Conservation (phyloP, 2,797 vertebrate genomes). For the Cyclura pinguis region DNA sequence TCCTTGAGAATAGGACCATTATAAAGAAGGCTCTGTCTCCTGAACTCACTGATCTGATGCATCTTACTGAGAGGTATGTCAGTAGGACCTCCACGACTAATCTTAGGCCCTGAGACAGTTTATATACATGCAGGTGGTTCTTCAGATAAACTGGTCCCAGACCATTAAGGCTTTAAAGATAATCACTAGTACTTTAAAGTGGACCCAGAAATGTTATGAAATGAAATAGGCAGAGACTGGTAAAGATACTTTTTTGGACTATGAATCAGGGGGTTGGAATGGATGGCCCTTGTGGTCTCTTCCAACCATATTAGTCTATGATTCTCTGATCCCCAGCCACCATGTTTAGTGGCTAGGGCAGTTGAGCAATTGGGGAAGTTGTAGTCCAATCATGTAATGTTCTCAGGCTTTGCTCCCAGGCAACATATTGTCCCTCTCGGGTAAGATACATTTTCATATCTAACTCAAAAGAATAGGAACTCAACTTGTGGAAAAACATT, state of each 20-base stretch:
- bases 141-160: not conserved
- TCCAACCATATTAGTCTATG: no score
- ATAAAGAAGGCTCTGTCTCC: not conserved
- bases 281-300: no score
- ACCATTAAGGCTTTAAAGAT: not conserved
- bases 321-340: no score
- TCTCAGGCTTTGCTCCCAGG: not conserved
- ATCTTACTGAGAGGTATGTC: not conserved
- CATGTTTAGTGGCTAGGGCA: no score
- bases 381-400: no score
- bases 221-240: not conserved
- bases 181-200: not conserved
- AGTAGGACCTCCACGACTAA: not conserved
- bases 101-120: no score
- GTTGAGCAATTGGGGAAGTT: no score
- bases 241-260: no score
- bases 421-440: not conserved
- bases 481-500: not conserved
- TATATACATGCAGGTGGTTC: not conserved
- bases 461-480: not conserved
- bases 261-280: no score
- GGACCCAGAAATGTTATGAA: no score
- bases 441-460: not conserved
- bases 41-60: no score
- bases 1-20: not conserved